Base-by-base conservation (phyloP, 92 coral and sea anemone species). In the Umimayanthus chanpuru region DNA sequence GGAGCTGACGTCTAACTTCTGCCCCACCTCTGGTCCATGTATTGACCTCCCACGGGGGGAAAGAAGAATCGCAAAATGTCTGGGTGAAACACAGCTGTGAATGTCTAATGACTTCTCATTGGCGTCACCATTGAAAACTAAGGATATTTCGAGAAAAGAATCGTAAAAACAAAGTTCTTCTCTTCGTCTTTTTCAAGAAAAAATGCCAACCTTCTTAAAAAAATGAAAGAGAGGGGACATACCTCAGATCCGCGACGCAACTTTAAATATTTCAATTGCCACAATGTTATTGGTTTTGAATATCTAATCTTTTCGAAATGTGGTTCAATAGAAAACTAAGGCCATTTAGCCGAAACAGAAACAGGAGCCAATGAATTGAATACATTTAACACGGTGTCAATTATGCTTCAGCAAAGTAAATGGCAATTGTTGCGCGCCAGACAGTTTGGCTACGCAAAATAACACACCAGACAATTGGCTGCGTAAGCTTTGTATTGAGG, bases 391-490 rank as follows among this genome's bases (percentile, higher is more conserved):
- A 41, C 72, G 75, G 23, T 81, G 72, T 64, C 43, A 64, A 70
- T 43, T 39, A 25, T 65, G 11, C 49, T 25, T 66, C 76, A 61
- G 38, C 49, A 39, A 66, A n/a, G 73, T 64, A 79, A 79, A 79
- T 55, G 36, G 56, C 84, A 21, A 64, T 83, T n/a, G 87, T 68
- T 14, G 29, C 47, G 18, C 47, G 20, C 76, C 77, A 83, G 87
- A 83, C 87, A 83, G 65, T 18, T 29, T 68, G 87, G 49, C 87
- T 83, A 21, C 78, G n/a, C 67, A 12, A 29, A 67, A 29, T 44
- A 74, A 28, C 40, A 4, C 26, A 41, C 65, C 78, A 83, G 87
- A 83, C 87, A 83, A 83, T 43, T 70, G 87, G 14, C 87, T 70
- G 65, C 16, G 58, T 15, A 11, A 2, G 20, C 77, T 79, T 56